A percentile compares a stretch with the other conserved stretches of the same genome.
phyloP scores from a whole-genome alignment of 2,113 vertebrate genomes.

The Hydrolagus affinis region DNA sequence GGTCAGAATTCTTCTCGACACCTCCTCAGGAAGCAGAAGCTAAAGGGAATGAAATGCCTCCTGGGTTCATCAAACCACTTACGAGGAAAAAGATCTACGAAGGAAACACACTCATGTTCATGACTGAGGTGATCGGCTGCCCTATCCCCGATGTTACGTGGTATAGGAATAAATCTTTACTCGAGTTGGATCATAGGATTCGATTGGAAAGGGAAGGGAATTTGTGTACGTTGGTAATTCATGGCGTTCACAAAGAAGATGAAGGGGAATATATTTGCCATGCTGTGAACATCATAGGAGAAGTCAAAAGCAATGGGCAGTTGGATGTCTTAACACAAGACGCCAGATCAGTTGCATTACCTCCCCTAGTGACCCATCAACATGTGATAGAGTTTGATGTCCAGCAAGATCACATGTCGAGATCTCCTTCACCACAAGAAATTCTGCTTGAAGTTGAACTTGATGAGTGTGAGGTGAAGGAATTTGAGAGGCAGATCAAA shows the following conservation, averaged over 20 bases:
- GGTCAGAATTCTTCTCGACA: slow-evolving; percentile 58
- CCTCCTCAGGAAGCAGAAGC: slow-evolving; percentile 64
- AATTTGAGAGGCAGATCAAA: slow-evolving; percentile 96
- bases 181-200: slow-evolving; percentile 60
- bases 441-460: slow-evolving; percentile 91
- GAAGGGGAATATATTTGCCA: slow-evolving; percentile 86
- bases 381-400: slow-evolving; percentile 93
- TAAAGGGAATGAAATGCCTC: slow-evolving; percentile 76
- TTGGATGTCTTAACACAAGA: slow-evolving; percentile 73
- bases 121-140: slow-evolving; percentile 75
- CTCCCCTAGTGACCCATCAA: slow-evolving; percentile 85
- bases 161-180: slow-evolving; percentile 77
- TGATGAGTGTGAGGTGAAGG: slow-evolving; percentile 87
- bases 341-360: slow-evolving; percentile 63
- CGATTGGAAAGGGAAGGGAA: slow-evolving; percentile 70
- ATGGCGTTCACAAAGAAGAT: slow-evolving; percentile 61
- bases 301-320: slow-evolving; percentile 76
- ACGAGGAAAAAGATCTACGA: slow-evolving; percentile 70
- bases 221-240: slow-evolving; percentile 65
- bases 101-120: slow-evolving; percentile 66
- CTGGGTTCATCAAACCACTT: slow-evolving; percentile 82
- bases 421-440: slow-evolving; percentile 92
- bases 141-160: slow-evolving; percentile 84
- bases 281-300: slow-evolving; percentile 82
- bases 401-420: slow-evolving; percentile 71